Base-by-base conservation (phyloP, 2,888 invertebrate species). In the Eristalinus sepulchralis region DNA sequence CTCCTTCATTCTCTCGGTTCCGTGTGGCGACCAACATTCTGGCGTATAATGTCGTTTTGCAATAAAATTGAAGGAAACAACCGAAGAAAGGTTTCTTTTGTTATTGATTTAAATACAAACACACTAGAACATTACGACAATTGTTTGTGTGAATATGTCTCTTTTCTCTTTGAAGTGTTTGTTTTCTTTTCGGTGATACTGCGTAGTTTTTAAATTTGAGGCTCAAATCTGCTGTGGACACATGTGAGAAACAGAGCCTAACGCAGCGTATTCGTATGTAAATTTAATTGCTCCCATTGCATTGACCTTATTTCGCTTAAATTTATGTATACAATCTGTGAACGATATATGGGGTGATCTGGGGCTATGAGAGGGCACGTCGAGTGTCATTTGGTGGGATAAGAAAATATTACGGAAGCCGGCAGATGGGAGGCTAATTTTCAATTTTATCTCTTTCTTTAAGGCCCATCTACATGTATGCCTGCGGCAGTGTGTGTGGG, bases 21-120 rank as follows among this genome's bases (percentile, higher is more conserved):
- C 64, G 73, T 70, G 73, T 86, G 86, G 86, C 83, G 83, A 86
- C 86, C 86, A 83, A 83, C 83, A 79, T 86, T 83, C 86, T 79
- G 34, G 71, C 62, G 86, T 85, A 57, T 62, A 86, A 83, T 83
- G 82, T 70, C 47, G 71, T 66, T 79, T 86, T 62, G 75, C 75
- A 83, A 84, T 67, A 68, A 77, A 81, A 68, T 55, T 36, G 53
- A 33, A 75, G 73, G 75, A 73, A 85, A 70, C 55, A 20, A 10
- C 36, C 34, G 70, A 70, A 79, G 20, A 76, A 75, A 60, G 70
- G 62, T 82, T 73, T 70, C 73, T 73, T 77, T 70, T 66, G 27
- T 62, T 83, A 82, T 86, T 75, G 81, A 81, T 82, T 82, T 70
- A 36, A 11, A 64, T 17, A 22, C 34, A 64, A 70, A 47, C 55